Evolutionary conservation across 2,888 invertebrate genomes (phyloP).

Genomic region (Meliscaeva auricollis): DNA sequence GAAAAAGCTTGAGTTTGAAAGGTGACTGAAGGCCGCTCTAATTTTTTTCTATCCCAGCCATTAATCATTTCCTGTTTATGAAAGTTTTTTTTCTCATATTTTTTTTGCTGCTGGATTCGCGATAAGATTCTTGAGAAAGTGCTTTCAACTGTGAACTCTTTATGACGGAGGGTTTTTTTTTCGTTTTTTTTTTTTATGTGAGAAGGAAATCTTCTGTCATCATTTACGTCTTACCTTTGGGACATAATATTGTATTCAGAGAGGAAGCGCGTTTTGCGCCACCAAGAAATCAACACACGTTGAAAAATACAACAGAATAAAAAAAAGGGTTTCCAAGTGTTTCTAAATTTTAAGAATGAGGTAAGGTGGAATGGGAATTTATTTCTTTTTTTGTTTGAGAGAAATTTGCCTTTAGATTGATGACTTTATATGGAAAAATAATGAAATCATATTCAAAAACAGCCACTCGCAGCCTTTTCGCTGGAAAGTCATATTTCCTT

Average conservation of each 20-base stretch:
- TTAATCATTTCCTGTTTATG: conserved; percentile 72
- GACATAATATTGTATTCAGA: conserved; percentile 57
- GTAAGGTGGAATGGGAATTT: neutral
- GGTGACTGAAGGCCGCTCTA: conserved; percentile 66
- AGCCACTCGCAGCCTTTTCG: neutral
- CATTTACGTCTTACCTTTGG: conserved; percentile 68
- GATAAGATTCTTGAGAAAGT: conserved; percentile 49
- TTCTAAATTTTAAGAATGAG: conserved; percentile 38
- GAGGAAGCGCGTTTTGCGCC: conserved; percentile 37
- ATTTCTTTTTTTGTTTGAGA: neutral
- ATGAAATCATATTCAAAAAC: conserved; percentile 57
- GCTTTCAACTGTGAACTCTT: conserved; percentile 50
- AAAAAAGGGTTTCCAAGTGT: conserved; percentile 58
- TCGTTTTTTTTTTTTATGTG: neutral
- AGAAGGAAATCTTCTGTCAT: conserved; percentile 65
- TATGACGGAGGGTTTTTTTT: neutral
- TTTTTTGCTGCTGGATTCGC: conserved; percentile 29
- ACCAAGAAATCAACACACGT: conserved; percentile 62
- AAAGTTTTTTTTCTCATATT: conserved; percentile 45
- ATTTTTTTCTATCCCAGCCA: conserved; percentile 47
- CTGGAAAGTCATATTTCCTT: conserved; percentile 1
- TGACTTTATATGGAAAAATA: conserved; percentile 54
- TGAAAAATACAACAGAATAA: neutral
- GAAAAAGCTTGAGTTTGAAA: conserved; percentile 45
- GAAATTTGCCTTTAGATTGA: conserved; percentile 51